phyloP scores from a whole-genome alignment of 2,113 vertebrate genomes.

The Aphelocoma coerulescens region DNA sequence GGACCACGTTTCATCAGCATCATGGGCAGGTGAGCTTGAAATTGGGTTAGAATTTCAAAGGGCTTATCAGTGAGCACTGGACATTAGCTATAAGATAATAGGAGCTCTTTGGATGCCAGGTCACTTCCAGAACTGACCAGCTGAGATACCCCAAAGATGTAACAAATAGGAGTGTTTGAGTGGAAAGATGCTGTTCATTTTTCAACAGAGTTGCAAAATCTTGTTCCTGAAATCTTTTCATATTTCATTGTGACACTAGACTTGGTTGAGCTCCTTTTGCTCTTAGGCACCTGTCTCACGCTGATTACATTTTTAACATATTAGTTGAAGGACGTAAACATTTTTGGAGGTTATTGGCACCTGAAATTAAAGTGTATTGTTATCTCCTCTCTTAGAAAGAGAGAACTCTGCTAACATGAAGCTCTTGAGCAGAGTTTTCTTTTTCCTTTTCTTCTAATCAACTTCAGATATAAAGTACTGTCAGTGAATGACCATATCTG shows the following conservation, averaged over 20 bases:
- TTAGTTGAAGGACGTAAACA: not conserved
- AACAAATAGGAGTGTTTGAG: not conserved
- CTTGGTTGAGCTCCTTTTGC: not conserved
- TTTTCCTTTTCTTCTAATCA: slow-evolving; percentile 16
- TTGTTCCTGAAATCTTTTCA: not conserved
- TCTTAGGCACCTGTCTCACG: not conserved
- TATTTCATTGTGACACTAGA: not conserved
- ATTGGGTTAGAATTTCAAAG: not conserved
- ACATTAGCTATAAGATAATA: not conserved
- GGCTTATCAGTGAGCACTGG: accelerated
- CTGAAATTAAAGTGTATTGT: slow-evolving; percentile 42
- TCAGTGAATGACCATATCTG: not conserved
- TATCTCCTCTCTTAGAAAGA: not conserved
- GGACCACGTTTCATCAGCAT: not conserved
- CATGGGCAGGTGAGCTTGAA: not conserved
- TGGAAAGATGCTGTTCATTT: not conserved
- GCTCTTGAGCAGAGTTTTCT: slow-evolving; percentile 1
- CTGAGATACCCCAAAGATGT: not conserved
- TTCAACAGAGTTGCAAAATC: not conserved
- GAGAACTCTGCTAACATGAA: not conserved
- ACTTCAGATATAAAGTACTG: not conserved
- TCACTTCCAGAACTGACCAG: not conserved
- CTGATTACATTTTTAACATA: not conserved
- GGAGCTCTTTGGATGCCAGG: not conserved
- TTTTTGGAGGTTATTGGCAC: not conserved